Conservation (phyloP, 2,113 vertebrate species). For the Gambusia holbrooki region DNA sequence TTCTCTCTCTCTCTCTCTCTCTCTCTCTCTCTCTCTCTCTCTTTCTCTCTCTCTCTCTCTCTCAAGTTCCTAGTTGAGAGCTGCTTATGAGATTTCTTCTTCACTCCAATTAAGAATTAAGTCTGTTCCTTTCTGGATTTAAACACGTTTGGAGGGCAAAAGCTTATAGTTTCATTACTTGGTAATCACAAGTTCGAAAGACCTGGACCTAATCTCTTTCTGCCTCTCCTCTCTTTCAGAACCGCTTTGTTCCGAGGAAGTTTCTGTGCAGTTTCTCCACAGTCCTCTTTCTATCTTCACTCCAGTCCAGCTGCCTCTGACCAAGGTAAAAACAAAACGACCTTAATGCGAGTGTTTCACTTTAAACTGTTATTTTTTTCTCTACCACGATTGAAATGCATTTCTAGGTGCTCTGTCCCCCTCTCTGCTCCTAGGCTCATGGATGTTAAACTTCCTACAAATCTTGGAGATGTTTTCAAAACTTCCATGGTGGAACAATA, state of each 20-base stretch:
- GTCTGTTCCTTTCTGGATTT: not conserved
- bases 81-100: no score
- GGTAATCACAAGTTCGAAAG: not conserved
- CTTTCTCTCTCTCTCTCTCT: slow-evolving; percentile 4
- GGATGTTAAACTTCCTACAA: not conserved
- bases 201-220: not conserved
- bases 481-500: not conserved
- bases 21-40: not conserved
- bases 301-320: not conserved
- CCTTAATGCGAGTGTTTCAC: not conserved
- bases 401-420: not conserved
- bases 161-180: not conserved
- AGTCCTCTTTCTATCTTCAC: not conserved
- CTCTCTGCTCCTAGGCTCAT: not conserved
- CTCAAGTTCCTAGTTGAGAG: not conserved
- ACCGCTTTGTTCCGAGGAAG: not conserved
- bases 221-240: slow-evolving; percentile 19
- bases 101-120: not conserved
- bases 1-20: slow-evolving; percentile 1
- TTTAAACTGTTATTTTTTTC: not conserved
- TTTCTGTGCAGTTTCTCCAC: not conserved
- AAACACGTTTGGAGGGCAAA: no score
- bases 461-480: not conserved
- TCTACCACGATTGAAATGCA: not conserved
- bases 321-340: slow-evolving; percentile 23